Base-by-base conservation (phyloP, 2,797 vertebrate species). In the Alcedo quadribrachys region DNA sequence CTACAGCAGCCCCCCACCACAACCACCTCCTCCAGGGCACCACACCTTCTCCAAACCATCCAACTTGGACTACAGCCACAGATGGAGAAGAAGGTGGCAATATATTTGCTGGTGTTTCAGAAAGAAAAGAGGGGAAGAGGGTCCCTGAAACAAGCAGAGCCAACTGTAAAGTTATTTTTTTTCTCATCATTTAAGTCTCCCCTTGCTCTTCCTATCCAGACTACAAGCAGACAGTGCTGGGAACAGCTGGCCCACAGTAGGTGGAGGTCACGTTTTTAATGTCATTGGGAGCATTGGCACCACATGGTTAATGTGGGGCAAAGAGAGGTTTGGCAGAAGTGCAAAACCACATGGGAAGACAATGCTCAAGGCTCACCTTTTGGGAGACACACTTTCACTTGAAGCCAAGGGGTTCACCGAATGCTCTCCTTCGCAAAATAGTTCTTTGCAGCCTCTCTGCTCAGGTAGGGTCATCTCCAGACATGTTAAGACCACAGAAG, bases 241-340 rank as follows among this genome's bases (percentile, higher is more conserved):
- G 51, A 46, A 28, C 5, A 27, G 14, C 24, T 20, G 24, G 6
- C 10, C n/a, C 5, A 2, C 7, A 7, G 16, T 5, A 21, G 13
- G 19, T 11, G 13, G 5, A 89, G 15, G n/a, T 7, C 5, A 1
- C 4, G 15, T 58, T 5, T 73, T 82, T 50, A 9, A 35, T 5
- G 25, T 4, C 51, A 12, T 9, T 21, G 58, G 43, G 32, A 65
- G 19, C 0, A 1, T 3, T 55, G 77, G 37, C 33, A 35, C 18
- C 3, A 1, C 35, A 3, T 0, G 3, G 50, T 8, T 54, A 60
- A 7, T 15, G 2, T 1, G 0, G 7, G 8, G 7, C 30, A 51
- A 60, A 71, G 21, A 30, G 27, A 16, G 1, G 12, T 57, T 20
- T 32, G n/a, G 30, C 28, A 81, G 50, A 74, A 63, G 70, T 7